These are phyloP conservation scores for Deilephila porcellus DNA, from an alignment of 2,888 invertebrate species.

Conservation along the genomic window DNA sequence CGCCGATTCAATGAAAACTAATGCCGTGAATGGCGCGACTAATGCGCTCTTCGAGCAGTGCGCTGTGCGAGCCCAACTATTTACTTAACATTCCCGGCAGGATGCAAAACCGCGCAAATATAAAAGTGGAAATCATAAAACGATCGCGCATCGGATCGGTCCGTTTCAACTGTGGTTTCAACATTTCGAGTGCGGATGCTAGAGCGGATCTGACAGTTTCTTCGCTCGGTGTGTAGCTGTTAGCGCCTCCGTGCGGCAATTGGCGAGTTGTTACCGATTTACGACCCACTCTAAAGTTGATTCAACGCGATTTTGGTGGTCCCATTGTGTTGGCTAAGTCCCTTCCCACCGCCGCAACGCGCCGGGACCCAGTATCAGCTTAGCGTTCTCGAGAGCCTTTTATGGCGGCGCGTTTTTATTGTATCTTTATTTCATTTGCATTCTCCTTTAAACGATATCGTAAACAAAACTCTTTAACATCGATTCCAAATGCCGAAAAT, in stretches of 20 bases:
- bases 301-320: conserved; percentile 80
- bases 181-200: conserved; percentile 81
- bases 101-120: conserved; percentile 30
- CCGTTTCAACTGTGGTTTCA: too few relatives aligned
- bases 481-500: conserved; percentile 47
- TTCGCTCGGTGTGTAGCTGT: conserved; percentile 56
- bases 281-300: conserved; percentile 79
- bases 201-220: conserved; percentile 78
- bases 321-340: conserved; percentile 77
- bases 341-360: conserved; percentile 55
- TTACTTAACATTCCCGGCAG: conserved; percentile 23
- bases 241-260: conserved; percentile 83
- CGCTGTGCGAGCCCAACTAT: background rate
- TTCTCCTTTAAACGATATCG: conserved; percentile 64
- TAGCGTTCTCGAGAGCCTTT: conserved; percentile 68
- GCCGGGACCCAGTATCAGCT: conserved; percentile 49
- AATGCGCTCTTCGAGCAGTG: background rate
- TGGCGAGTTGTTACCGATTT: conserved; percentile 82
- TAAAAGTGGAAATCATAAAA: conserved; percentile 33
- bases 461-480: conserved; percentile 55
- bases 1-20: conserved; percentile 27
- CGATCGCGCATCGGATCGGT: conserved; percentile 46
- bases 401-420: conserved; percentile 70
- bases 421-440: conserved; percentile 73
- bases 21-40: conserved; percentile 26